A percentile compares a stretch with the other conserved stretches of the same genome.
Evolutionary conservation across 2,113 vertebrate species (phyloP).

Genomic region (Labeo rohita): DNA sequence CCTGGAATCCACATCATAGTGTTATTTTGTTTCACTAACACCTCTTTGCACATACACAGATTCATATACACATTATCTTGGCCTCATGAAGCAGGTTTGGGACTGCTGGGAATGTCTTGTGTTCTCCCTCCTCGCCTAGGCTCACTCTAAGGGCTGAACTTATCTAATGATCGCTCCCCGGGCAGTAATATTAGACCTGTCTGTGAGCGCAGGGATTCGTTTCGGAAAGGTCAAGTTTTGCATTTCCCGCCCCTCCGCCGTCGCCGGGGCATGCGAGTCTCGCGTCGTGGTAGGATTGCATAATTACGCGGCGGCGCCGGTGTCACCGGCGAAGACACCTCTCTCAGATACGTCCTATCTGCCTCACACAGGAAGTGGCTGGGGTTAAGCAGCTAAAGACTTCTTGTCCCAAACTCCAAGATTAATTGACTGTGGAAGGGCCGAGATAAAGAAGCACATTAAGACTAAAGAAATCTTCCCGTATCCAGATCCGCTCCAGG

Average conservation of each 20-base stretch:
- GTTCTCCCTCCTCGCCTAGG: neutral
- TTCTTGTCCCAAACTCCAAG: constrained; percentile 72
- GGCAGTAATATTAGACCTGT: constrained; percentile 56
- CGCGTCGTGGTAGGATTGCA: constrained; percentile 19
- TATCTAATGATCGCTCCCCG: constrained; percentile 48
- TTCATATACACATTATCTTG: neutral
- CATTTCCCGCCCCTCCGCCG: constrained; percentile 46
- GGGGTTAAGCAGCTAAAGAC: constrained; percentile 75
- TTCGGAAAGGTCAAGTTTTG: constrained; percentile 60
- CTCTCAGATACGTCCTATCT: constrained; percentile 65
- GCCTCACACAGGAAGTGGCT: constrained; percentile 71
- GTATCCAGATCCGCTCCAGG: constrained; percentile 13
- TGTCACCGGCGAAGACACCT: constrained; percentile 39
- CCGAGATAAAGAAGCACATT: constrained; percentile 75
- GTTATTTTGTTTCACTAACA: neutral
- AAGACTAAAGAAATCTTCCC: constrained; percentile 48
- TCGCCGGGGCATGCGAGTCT: neutral
- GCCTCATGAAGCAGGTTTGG: neutral
- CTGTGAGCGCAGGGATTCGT: constrained; percentile 29
- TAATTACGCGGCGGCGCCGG: constrained; percentile 47
- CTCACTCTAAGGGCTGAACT: constrained; percentile 52
- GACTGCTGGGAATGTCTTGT: neutral
- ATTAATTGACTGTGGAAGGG: constrained; percentile 72
- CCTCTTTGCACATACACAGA: neutral
- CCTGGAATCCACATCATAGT: neutral